phyloP scores from a whole-genome alignment of 2,113 vertebrate species.

The Erythrolamprus reginae region DNA sequence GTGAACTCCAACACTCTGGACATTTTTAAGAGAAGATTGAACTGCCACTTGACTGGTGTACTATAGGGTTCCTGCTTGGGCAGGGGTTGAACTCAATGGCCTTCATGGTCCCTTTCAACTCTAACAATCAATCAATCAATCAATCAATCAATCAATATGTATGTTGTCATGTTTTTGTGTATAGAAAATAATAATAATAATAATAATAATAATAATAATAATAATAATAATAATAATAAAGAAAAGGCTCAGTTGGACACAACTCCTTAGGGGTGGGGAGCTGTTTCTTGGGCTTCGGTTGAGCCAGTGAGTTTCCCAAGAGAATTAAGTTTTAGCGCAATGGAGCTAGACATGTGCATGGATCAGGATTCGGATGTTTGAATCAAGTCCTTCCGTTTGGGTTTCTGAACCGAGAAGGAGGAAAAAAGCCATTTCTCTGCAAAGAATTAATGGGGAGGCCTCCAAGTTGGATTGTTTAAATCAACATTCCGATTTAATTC shows the following conservation, averaged over 20 bases:
- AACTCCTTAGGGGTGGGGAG: background rate
- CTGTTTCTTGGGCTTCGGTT: background rate
- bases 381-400: background rate
- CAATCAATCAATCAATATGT: no score
- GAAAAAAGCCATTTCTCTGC: background rate
- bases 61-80: no score
- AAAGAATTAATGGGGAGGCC: background rate
- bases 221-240: no score
- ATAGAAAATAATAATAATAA: no score
- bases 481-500: background rate
- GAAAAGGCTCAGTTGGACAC: background rate
- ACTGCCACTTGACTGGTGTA: no score
- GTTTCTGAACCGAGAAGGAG: background rate
- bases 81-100: no score
- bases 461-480: background rate
- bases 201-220: no score
- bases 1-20: no score
- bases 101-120: no score
- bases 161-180: no score
- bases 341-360: background rate
- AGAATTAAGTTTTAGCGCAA: background rate
- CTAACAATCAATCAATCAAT: no score
- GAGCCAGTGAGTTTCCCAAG: background rate
- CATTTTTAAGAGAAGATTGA: no score
- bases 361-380: background rate